Evolutionary conservation across 2,113 vertebrate species (phyloP).

Genomic region (Brachionichthys hirsutus): DNA sequence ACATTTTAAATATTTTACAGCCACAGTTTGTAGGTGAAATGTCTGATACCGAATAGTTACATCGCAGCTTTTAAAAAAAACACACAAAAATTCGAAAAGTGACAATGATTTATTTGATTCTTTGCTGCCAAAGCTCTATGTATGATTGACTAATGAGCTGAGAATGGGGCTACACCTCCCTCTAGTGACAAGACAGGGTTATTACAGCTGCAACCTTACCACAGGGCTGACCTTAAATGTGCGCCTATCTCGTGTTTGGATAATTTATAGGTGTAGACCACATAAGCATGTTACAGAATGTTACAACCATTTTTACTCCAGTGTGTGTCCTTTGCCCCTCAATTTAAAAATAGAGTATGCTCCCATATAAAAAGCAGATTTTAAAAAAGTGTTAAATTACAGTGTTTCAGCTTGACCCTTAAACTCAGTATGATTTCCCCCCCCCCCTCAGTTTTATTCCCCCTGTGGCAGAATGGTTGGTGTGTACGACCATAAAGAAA

Average conservation of each 20-base stretch:
- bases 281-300: background rate
- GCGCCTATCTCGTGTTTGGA: background rate
- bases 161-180: conserved; percentile 30
- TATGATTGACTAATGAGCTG: background rate
- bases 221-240: background rate
- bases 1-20: no score
- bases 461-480: conserved; percentile 38
- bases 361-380: background rate
- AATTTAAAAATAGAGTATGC: background rate
- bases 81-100: no score
- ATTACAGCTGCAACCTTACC: conserved; percentile 19
- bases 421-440: background rate
- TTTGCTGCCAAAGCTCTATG: background rate
- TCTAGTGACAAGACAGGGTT: conserved; percentile 9
- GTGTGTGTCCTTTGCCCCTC: background rate
- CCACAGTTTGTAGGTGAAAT: no score
- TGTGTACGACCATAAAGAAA: conserved; percentile 36
- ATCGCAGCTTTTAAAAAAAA: no score
- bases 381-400: no score
- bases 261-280: conserved; percentile 1
- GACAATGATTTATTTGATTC: no score
- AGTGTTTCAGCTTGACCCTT: background rate
- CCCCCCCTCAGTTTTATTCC: background rate
- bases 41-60: no score
- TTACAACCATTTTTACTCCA: background rate